Evolutionary conservation across 2,888 invertebrate species (phyloP).

Genomic region (Agonopterix heracliana): DNA sequence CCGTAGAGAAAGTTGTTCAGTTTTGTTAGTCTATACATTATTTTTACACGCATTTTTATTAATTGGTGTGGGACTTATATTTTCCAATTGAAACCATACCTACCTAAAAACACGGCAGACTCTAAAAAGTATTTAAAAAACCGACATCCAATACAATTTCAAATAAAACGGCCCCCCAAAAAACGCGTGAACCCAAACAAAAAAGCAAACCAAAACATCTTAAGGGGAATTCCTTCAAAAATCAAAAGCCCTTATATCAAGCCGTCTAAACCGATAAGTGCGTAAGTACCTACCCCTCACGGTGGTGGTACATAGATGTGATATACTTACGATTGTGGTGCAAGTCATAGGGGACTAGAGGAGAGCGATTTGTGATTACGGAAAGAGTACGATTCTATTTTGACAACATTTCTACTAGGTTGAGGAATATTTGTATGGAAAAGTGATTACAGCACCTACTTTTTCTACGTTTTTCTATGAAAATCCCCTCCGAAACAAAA

Average conservation of each 20-base stretch:
- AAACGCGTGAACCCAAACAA: neutral
- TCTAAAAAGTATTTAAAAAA: neutral
- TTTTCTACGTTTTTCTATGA: too few relatives aligned
- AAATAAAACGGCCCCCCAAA: neutral
- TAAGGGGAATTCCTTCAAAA: conserved; percentile 35
- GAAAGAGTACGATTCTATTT: neutral
- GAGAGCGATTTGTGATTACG: neutral
- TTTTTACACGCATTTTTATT: too few relatives aligned
- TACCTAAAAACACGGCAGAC: too few relatives aligned
- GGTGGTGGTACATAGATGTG: conserved; percentile 24
- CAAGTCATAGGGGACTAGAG: conserved; percentile 17
- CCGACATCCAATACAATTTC: neutral
- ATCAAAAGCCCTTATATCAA: conserved; percentile 35
- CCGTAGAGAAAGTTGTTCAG: too few relatives aligned
- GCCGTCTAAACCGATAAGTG: conserved; percentile 46
- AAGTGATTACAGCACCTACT: too few relatives aligned
- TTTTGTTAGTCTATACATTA: too few relatives aligned
- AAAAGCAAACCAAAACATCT: neutral
- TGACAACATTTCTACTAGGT: neutral
- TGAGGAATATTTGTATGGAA: too few relatives aligned
- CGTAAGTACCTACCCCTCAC: conserved; percentile 32
- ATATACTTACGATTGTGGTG: conserved; percentile 16
- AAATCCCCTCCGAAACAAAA: too few relatives aligned
- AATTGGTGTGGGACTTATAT: too few relatives aligned
- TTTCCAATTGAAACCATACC: too few relatives aligned